These are phyloP conservation scores for Azorinus chamasolen DNA, from an alignment of 2,888 invertebrate species.

Conservation along the genomic window DNA sequence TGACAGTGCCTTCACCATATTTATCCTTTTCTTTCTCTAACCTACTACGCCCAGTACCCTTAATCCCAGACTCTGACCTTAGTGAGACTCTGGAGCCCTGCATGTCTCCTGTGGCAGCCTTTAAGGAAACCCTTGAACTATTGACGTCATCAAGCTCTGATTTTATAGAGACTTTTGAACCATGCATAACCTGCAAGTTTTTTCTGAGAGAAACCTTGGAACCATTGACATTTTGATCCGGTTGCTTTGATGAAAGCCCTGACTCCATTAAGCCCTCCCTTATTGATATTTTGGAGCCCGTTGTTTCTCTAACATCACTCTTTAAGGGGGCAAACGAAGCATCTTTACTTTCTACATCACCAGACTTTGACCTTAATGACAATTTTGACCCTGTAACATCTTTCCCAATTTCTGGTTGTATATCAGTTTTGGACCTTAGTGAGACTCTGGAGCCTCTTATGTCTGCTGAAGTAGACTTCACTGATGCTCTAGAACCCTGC, in stretches of 20 bases:
- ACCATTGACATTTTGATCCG: conserved; percentile 13
- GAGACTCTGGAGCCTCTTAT: no score
- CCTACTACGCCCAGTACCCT: no score
- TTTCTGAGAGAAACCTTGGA: conserved; percentile 25
- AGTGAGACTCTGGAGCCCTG: conserved; percentile 43
- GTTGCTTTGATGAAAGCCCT: neutral
- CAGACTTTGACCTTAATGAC: conserved; percentile 17
- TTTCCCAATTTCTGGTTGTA: neutral
- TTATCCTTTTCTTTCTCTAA: conserved; percentile 14
- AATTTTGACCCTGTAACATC: conserved; percentile 17
- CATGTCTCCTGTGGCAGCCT: neutral
- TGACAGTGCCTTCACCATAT: no score
- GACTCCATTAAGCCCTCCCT: neutral
- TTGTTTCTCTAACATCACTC: neutral
- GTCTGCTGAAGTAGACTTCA: no score
- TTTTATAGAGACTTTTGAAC: conserved; percentile 18
- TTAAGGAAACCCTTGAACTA: neutral
- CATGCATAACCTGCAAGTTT: neutral
- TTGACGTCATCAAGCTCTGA: neutral
- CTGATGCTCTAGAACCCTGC: conserved; percentile 38
- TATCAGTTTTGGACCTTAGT: no score
- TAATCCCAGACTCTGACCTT: conserved; percentile 9
- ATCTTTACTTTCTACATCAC: no score
- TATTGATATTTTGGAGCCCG: conserved; percentile 10
- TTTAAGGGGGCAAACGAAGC: no score